phyloP scores from a whole-genome alignment of 2,113 vertebrate species.

The Apteryx owenii region DNA sequence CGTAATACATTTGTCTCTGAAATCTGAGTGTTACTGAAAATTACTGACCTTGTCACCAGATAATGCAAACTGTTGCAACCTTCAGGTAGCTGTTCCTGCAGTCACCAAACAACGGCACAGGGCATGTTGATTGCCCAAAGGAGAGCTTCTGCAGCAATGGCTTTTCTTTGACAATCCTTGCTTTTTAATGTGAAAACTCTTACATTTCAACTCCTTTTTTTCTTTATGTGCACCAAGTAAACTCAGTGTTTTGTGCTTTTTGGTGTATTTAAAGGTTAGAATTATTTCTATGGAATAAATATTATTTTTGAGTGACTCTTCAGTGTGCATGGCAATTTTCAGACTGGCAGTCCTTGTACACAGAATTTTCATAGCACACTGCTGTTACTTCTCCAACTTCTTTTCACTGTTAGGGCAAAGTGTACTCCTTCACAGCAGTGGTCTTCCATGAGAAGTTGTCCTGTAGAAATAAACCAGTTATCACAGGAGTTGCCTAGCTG shows the following conservation, averaged over 20 bases:
- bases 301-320: not conserved
- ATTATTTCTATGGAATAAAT: not conserved
- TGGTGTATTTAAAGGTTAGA: not conserved
- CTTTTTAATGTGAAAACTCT: not conserved
- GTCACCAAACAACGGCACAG: not conserved
- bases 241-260: not conserved
- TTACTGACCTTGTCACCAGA: not conserved
- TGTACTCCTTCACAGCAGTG: not conserved
- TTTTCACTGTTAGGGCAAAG: not conserved
- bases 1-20: not conserved
- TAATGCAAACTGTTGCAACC: not conserved
- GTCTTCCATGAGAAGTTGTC: not conserved
- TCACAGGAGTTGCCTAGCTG: not conserved
- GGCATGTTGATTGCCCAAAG: fast-evolving
- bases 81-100: not conserved
- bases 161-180: not conserved
- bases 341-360: not conserved
- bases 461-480: not conserved
- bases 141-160: not conserved
- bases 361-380: not conserved
- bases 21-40: not conserved
- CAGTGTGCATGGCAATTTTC: fast-evolving
- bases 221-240: not conserved
- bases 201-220: not conserved
- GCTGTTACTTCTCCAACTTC: not conserved